These are phyloP conservation scores for Heliconius charithonia DNA, from an alignment of 2,888 invertebrate genomes.

Conservation along the genomic window DNA sequence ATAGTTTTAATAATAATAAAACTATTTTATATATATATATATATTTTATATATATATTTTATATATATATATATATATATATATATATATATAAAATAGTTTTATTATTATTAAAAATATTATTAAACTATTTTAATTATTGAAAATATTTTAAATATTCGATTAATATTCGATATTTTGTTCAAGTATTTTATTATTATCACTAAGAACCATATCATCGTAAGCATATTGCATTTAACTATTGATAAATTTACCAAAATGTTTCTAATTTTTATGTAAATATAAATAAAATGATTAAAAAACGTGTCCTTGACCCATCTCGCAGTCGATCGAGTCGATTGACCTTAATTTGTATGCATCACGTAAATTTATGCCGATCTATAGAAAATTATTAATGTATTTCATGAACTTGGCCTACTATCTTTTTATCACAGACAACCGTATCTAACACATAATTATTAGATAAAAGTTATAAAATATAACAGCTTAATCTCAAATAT, in stretches of 20 bases:
- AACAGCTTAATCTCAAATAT: not conserved
- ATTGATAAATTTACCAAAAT: not conserved
- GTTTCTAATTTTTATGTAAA: not conserved
- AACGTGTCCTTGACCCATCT: constrained; percentile 40
- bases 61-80: no score
- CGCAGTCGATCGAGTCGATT: constrained; percentile 16
- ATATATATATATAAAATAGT: no score
- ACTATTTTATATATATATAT: no score
- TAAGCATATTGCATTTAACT: not conserved
- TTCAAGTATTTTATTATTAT: not conserved
- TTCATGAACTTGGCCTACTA: constrained; percentile 39
- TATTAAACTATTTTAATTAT: not conserved
- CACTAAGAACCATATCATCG: not conserved
- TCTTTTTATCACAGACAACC: constrained; percentile 1
- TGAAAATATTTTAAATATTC: not conserved
- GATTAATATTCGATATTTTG: not conserved
- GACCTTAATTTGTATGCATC: constrained; percentile 39
- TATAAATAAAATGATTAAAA: constrained; percentile 14
- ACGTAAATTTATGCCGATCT: constrained; percentile 28
- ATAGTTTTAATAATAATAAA: not conserved
- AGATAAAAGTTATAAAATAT: constrained; percentile 20
- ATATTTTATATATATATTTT: no score
- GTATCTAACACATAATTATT: not conserved
- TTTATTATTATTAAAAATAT: no score
- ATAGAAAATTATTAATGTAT: constrained; percentile 33